Percentiles rank a stretch among this genome's conserved stretches.
Evolutionary conservation across 2,797 vertebrate species (phyloP).

Genomic region (Chelidonichthys spinosus): DNA sequence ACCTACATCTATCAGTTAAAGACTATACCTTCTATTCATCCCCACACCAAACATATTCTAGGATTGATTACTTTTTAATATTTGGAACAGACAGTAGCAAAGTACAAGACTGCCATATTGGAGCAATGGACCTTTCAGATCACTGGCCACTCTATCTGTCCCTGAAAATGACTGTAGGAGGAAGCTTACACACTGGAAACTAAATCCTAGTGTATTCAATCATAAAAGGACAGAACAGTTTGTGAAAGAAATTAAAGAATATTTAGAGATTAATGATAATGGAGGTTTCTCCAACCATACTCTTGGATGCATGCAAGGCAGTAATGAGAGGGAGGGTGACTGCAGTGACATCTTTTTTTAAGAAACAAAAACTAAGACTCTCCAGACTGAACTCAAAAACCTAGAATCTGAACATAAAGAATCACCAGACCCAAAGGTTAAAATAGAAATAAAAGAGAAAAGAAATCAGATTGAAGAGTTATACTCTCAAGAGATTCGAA

Average conservation of each 20-base stretch:
- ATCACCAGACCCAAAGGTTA: neutral
- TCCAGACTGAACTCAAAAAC: constrained; percentile 6
- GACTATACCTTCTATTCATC: too few relatives aligned
- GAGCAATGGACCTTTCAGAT: too few relatives aligned
- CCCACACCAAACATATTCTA: too few relatives aligned
- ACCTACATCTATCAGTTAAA: too few relatives aligned
- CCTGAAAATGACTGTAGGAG: too few relatives aligned
- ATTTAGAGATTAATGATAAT: neutral
- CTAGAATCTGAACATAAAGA: constrained; percentile 4
- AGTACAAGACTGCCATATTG: too few relatives aligned
- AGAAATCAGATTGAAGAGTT: constrained; percentile 5
- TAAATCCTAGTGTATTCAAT: too few relatives aligned
- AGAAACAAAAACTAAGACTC: neutral
- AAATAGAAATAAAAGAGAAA: constrained; percentile 3
- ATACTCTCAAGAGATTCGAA: neutral
- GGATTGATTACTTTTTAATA: too few relatives aligned
- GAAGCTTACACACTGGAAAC: too few relatives aligned
- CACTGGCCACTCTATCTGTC: too few relatives aligned
- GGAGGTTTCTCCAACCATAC: neutral
- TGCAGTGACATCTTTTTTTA: constrained; percentile 1
- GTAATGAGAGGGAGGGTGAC: too few relatives aligned
- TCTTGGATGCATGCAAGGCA: neutral
- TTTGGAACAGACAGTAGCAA: too few relatives aligned
- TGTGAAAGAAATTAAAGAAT: neutral
- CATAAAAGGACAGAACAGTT: neutral